phyloP scores from a whole-genome alignment of 2,888 invertebrate genomes.

The Blastobasis adustella region DNA sequence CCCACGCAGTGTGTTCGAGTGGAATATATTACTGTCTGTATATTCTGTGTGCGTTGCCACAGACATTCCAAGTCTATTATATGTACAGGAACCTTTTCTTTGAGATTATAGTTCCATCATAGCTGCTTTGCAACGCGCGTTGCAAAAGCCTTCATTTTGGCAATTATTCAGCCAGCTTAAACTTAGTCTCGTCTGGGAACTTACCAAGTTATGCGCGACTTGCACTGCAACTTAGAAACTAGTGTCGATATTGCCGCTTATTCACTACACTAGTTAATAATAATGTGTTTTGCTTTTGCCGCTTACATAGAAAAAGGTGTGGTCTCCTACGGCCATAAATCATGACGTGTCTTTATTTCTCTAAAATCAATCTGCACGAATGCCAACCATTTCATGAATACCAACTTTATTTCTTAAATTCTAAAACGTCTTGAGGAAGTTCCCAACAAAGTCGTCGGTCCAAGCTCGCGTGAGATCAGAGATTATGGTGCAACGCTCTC shows the following conservation, averaged over 20 bases:
- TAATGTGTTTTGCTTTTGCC: too few relatives aligned
- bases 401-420: too few relatives aligned
- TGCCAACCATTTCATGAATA: too few relatives aligned
- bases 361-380: too few relatives aligned
- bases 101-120: conserved; percentile 11
- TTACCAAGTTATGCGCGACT: conserved; percentile 23
- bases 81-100: neutral
- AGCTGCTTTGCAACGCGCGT: conserved; percentile 19
- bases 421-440: too few relatives aligned
- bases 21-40: neutral
- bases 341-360: too few relatives aligned
- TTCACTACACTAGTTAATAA: conserved; percentile 1
- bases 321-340: too few relatives aligned
- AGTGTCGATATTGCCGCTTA: conserved; percentile 24
- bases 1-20: conserved; percentile 24
- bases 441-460: too few relatives aligned
- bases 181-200: conserved; percentile 32
- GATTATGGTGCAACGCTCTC: conserved; percentile 37
- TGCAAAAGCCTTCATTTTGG: conserved; percentile 29
- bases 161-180: conserved; percentile 42
- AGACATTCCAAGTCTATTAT: neutral
- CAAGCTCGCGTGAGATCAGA: conserved; percentile 25
- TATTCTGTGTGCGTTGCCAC: neutral
- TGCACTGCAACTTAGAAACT: conserved; percentile 20
- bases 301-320: too few relatives aligned